Conservation (phyloP, 2,113 vertebrate genomes). For the Lasiurus borealis region DNA sequence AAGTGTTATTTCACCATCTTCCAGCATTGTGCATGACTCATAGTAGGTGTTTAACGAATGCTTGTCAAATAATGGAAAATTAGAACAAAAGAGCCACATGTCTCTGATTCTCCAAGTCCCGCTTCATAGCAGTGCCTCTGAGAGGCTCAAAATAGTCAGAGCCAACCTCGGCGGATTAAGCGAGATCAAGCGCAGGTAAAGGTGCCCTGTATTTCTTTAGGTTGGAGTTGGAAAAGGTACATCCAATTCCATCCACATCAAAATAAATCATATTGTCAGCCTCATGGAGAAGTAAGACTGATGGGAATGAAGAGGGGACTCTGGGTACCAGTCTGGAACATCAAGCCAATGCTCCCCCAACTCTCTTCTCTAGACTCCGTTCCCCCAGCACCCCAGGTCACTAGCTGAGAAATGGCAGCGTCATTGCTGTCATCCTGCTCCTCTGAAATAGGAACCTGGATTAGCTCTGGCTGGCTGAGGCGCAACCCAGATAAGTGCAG, state of each 20-base stretch:
- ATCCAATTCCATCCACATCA: not conserved
- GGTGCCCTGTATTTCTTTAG: constrained; percentile 4
- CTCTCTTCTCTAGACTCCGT: not conserved
- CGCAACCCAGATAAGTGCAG: constrained; percentile 79
- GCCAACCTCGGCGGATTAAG: not conserved
- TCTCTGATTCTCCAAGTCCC: not conserved
- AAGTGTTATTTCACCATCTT: not conserved
- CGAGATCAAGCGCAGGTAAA: not conserved
- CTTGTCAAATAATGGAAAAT: not conserved
- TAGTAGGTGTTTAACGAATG: not conserved
- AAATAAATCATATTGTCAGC: not conserved
- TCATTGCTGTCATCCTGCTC: constrained; percentile 63
- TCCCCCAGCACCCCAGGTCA: not conserved
- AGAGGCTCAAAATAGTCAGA: not conserved
- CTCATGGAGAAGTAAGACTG: not conserved
- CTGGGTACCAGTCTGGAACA: not conserved
- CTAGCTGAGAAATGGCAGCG: constrained; percentile 54
- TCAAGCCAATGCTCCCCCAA: not conserved
- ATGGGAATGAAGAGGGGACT: not conserved
- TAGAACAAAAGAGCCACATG: not conserved
- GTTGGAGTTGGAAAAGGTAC: not conserved
- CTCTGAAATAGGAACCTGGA: constrained; percentile 80
- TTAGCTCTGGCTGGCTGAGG: constrained; percentile 70
- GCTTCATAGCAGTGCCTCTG: constrained; percentile 19
- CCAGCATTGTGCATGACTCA: not conserved